These are phyloP conservation scores for Syngnathus scovelli DNA, from an alignment of 2,113 vertebrate genomes.

Conservation along the genomic window DNA sequence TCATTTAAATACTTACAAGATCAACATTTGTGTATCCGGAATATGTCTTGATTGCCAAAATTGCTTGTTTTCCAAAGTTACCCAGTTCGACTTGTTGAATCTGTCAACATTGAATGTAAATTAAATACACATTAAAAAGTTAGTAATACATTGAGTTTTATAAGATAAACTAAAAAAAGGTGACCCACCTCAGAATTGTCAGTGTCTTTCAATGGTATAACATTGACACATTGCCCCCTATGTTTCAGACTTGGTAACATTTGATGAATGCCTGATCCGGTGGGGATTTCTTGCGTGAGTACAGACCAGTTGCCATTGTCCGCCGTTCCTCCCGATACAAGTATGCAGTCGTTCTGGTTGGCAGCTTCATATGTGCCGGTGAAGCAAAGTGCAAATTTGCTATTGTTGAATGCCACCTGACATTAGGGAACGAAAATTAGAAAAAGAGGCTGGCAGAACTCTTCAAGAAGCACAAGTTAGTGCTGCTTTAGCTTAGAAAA, in stretches of 20 bases:
- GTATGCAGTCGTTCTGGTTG: conserved; percentile 38
- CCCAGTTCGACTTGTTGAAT: conserved; percentile 48
- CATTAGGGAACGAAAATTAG: not conserved
- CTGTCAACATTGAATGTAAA: conserved; percentile 11
- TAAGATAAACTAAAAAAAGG: not conserved
- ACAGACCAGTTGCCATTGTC: conserved; percentile 29
- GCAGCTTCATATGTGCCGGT: conserved; percentile 19
- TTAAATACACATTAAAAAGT: not conserved
- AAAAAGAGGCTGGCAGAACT: no score
- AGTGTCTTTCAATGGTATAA: conserved; percentile 39
- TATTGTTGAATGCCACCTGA: conserved; percentile 32
- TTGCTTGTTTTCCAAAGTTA: conserved; percentile 45
- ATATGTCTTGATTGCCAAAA: conserved; percentile 44
- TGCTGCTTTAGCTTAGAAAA: not conserved
- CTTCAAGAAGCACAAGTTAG: not conserved
- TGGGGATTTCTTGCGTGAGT: conserved; percentile 25
- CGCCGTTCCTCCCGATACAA: conserved; percentile 44
- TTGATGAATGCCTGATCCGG: conserved; percentile 42
- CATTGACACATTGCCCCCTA: conserved; percentile 42
- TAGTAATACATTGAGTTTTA: not conserved
- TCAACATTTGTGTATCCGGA: conserved; percentile 27
- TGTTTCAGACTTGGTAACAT: conserved; percentile 32
- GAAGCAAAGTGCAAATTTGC: conserved; percentile 41
- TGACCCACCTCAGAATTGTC: conserved; percentile 21
- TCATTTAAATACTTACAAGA: conserved; percentile 24